Base-by-base conservation (phyloP, 2,888 invertebrate species). In the Capitulum mitella region DNA sequence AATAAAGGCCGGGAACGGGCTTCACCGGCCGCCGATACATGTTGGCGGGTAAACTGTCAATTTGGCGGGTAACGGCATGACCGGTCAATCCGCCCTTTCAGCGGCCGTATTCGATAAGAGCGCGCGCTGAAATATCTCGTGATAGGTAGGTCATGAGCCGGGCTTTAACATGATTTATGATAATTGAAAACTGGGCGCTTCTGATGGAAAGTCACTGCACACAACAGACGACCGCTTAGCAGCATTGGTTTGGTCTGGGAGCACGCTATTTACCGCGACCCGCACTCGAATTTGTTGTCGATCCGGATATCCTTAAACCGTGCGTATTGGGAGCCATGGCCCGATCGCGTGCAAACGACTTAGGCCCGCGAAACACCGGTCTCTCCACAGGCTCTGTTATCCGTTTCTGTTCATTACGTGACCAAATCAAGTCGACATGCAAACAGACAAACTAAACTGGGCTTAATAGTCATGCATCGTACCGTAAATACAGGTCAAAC, bases 11-110 rank as follows among this genome's bases (percentile, higher is more conserved):
- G 14, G 34, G 34, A 6, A 19, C 64, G 64, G 19, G 64, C 64
- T 16, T 16, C 2, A 34, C 64, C 32, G 16, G 6, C 32, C 16
- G 34, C 29, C 64, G 19, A 19, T 19, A 16, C 16, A 32, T 19
- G 64, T 64, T 64, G 64, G 64, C 64, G 32, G 64, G 64, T 34
- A 64, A 64, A 64, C 64, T 64, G 64, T 64, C 64, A 64, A 64
- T 64, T 64, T 64, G 34, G 64, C 34, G 34, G 34, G 64, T 64
- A 64, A 64, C 34, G 32, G 34, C 16, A 19, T 19, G 64, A 64
- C 34, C 34, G 64, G 64, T 64, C 64, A 34, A 64, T 34, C 64
- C 34, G 32, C 19, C 32, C 19, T 64, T 54, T 19, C 19, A 34
- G 64, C 64, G 64, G 64, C 64, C 29, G 29, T 34, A 34, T 64